phyloP scores from a whole-genome alignment of 2,888 invertebrate species.

The Polymixis lichenea region DNA sequence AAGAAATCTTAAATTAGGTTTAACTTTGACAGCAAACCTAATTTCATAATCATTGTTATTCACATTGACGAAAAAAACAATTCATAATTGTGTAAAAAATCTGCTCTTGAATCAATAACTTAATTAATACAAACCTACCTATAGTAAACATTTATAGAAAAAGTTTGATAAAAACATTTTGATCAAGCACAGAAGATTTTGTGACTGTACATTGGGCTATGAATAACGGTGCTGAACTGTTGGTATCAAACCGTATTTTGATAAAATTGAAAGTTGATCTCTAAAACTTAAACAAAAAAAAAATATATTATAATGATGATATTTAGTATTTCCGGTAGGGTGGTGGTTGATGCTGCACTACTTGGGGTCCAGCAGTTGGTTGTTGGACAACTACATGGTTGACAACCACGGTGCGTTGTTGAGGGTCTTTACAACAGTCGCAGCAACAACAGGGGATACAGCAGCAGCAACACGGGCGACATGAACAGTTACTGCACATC shows the following conservation, averaged over 20 bases:
- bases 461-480: constrained; percentile 86
- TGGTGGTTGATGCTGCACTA: constrained; percentile 59
- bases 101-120: not conserved
- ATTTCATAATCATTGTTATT: constrained; percentile 3
- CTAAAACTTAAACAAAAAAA: not conserved
- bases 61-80: not conserved
- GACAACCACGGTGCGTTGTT: constrained; percentile 73
- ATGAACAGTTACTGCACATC: constrained; percentile 80
- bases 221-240: too few relatives aligned
- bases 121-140: not conserved
- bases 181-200: not conserved
- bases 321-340: constrained; percentile 48
- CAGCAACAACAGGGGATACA: constrained; percentile 88
- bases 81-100: not conserved
- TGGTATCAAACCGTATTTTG: not conserved
- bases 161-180: not conserved
- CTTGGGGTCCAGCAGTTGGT: constrained; percentile 33
- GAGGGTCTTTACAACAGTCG: constrained; percentile 81
- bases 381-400: constrained; percentile 56
- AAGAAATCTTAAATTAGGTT: constrained; percentile 13
- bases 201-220: not conserved
- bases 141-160: not conserved
- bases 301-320: not conserved
- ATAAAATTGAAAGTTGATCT: not conserved
- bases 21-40: not conserved